Conservation (phyloP, 2,113 vertebrate genomes). For the Thryonomys swinderianus region DNA sequence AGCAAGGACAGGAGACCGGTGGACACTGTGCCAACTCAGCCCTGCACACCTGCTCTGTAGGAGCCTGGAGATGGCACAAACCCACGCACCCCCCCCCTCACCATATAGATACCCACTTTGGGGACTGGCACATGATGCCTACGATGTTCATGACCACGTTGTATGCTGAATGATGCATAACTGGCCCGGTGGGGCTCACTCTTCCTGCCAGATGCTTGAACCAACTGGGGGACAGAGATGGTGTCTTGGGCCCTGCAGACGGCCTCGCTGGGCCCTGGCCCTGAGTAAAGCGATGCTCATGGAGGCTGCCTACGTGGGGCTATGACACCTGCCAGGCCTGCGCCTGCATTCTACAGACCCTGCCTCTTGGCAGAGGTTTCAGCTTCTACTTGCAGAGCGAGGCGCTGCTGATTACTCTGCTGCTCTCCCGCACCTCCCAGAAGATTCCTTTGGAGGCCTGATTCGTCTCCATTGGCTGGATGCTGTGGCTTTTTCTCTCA, state of each 20-base stretch:
- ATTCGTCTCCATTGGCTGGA: background rate
- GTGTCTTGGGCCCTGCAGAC: background rate
- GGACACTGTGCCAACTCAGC: background rate
- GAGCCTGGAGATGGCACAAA: background rate
- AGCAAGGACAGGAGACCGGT: background rate
- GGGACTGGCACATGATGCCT: constrained; percentile 4
- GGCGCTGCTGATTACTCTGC: constrained; percentile 20
- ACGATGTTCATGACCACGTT: constrained; percentile 16
- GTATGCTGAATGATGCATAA: background rate
- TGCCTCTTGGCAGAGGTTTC: background rate
- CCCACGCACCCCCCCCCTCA: background rate
- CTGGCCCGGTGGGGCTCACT: background rate
- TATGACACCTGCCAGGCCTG: background rate
- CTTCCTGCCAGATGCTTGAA: background rate
- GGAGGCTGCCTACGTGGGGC: fast-evolving
- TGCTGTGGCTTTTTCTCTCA: background rate
- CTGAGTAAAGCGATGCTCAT: background rate
- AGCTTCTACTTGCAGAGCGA: background rate
- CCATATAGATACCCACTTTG: background rate
- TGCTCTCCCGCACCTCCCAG: background rate
- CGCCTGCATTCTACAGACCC: background rate
- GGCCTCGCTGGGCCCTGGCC: background rate
- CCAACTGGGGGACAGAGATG: background rate
- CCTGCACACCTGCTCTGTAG: background rate
- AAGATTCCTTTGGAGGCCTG: background rate